Base-by-base conservation (phyloP, 2,888 invertebrate genomes). In the Clostera curtula region DNA sequence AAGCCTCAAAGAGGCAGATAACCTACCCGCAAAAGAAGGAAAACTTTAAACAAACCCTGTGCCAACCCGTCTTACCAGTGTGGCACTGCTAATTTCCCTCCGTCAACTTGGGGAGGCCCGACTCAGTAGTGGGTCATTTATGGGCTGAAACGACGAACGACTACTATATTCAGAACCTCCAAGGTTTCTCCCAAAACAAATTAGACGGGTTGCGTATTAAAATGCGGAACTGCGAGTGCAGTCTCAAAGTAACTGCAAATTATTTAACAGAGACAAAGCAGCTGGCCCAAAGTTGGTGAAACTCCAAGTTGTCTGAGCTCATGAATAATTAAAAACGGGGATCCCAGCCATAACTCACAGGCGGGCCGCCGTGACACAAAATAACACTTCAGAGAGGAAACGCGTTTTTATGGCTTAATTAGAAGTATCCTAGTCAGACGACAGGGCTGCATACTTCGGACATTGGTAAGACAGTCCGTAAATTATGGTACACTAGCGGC, bases 321-420 rank as follows among this genome's bases (percentile, higher is more conserved):
- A 73, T 76, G 76, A 77, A 79, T 79, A 76, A 79, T 79, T 77
- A 76, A 77, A 77, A 60, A 52, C 61, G 48, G 56, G 58, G 58
- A 59, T 60, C 55, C 52, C 49, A 55, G 58, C 65, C 62, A 76
- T 77, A 79, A 77, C 69, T 77, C 74, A 74, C 57, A 53, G 49
- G 49, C 32, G 36, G 41, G 38, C 34, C 55, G 51, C 45, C 40
- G 45, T 53, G 57, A 61, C 63, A 63, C 65, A 56, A 56, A 63
- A 66, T 64, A 70, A 65, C 68, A 65, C 64, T 69, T 65, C 57
- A 41, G 55, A 63, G 65, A 66, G 64, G 67, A 60, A 43, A 52
- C 54, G 56, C 53, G 49, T 72, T 74, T 76, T 76, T 75, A 75
- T 63, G 60, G 58, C 68, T 74, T 75, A 75, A 76, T 76, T 76